A percentile compares a stretch with the other conserved stretches of the same genome.
phyloP scores from a whole-genome alignment of 2,113 vertebrate genomes.

The Sphyrna mokarran region DNA sequence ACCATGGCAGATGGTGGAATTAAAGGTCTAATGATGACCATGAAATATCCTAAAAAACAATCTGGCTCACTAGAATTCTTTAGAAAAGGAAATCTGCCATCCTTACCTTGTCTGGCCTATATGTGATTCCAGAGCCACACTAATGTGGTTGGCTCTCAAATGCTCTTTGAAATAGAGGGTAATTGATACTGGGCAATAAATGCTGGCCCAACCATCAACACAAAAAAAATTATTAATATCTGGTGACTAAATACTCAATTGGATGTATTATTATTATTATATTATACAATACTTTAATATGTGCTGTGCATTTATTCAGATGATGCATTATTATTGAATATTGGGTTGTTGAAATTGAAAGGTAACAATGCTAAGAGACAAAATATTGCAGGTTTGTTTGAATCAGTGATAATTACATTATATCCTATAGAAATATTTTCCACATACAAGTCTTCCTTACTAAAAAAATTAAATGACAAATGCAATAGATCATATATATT shows the following conservation, averaged over 20 bases:
- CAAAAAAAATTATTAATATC: not conserved
- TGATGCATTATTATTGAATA: not conserved
- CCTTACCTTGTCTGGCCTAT: too few relatives aligned
- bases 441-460: not conserved
- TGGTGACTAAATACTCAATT: not conserved
- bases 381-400: not conserved
- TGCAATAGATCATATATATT: not conserved
- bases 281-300: not conserved
- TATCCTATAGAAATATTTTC: not conserved
- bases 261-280: not conserved
- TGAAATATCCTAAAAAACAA: too few relatives aligned
- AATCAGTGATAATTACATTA: not conserved
- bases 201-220: too few relatives aligned
- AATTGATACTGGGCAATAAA: too few relatives aligned
- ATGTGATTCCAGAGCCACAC: too few relatives aligned
- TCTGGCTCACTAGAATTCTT: too few relatives aligned
- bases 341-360: not conserved
- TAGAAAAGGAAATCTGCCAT: too few relatives aligned
- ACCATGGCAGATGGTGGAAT: too few relatives aligned
- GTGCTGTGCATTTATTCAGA: not conserved
- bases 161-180: too few relatives aligned
- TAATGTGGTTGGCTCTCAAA: too few relatives aligned
- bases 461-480: not conserved
- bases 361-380: not conserved
- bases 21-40: too few relatives aligned